phyloP scores from a whole-genome alignment of 2,113 vertebrate genomes.

The Scalopus aquaticus region DNA sequence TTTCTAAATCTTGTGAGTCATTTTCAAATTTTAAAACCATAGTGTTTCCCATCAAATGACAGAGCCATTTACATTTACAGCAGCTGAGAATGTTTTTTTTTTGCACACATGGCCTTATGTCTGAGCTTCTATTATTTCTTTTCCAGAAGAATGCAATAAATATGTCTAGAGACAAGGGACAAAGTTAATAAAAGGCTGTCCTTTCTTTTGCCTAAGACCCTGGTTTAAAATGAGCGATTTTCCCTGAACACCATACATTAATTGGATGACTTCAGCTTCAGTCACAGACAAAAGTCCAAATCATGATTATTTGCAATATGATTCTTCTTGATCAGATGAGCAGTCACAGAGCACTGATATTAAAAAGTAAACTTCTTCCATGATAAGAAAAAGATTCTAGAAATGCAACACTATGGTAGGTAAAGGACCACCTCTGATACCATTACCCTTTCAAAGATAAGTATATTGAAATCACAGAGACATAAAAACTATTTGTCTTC shows the following conservation, averaged over 20 bases:
- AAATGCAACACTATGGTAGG: neutral
- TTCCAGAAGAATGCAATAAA: slow-evolving; percentile 85
- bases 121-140: slow-evolving; percentile 83
- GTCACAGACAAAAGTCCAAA: slow-evolving; percentile 79
- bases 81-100: slow-evolving; percentile 51
- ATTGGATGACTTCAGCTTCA: slow-evolving; percentile 83
- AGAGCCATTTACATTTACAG: slow-evolving; percentile 73
- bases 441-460: neutral
- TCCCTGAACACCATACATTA: slow-evolving; percentile 83
- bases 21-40: slow-evolving; percentile 61
- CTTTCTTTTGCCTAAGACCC: slow-evolving; percentile 80
- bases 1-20: slow-evolving; percentile 64
- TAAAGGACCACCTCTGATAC: neutral
- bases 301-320: slow-evolving; percentile 74
- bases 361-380: slow-evolving; percentile 61
- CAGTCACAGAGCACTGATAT: slow-evolving; percentile 65
- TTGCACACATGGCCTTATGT: slow-evolving; percentile 59
- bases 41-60: slow-evolving; percentile 71
- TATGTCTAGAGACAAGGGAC: slow-evolving; percentile 82
- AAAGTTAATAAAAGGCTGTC: slow-evolving; percentile 86
- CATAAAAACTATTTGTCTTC: slow-evolving; percentile 4
- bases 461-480: neutral
- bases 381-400: slow-evolving; percentile 34
- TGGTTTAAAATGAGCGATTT: slow-evolving; percentile 83
- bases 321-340: slow-evolving; percentile 78